Evolutionary conservation across 2,888 invertebrate species (phyloP).

Genomic region (Graphium colonna): DNA sequence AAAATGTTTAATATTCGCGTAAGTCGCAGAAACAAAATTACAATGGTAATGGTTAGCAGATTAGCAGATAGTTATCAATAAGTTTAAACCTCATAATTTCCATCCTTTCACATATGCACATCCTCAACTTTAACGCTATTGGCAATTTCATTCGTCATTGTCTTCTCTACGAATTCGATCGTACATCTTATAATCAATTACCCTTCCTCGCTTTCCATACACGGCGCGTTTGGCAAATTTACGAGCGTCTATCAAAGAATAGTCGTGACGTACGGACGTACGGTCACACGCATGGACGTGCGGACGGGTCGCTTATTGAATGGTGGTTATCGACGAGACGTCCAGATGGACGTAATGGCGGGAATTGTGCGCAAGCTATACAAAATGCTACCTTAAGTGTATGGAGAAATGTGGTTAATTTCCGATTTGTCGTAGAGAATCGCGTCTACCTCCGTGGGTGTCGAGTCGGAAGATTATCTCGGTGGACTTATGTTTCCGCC

Average conservation of each 20-base stretch:
- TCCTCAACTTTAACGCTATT: neutral
- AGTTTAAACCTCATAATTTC: too few relatives aligned
- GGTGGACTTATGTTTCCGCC: constrained; percentile 27
- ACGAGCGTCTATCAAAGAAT: constrained; percentile 8
- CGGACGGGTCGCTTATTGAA: constrained; percentile 17
- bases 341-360: constrained; percentile 26
- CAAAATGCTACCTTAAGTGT: too few relatives aligned
- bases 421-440: constrained; percentile 28
- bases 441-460: constrained; percentile 24
- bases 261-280: constrained; percentile 6
- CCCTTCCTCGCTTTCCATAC: neutral
- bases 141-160: neutral
- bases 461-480: constrained; percentile 24
- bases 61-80: too few relatives aligned
- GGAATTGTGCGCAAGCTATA: too few relatives aligned
- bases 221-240: constrained; percentile 14
- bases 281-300: too few relatives aligned
- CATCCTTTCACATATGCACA: neutral
- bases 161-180: neutral
- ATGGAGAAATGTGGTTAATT: too few relatives aligned
- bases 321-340: constrained; percentile 28
- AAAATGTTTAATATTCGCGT: too few relatives aligned
- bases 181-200: constrained; percentile 9
- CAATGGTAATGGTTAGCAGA: too few relatives aligned
- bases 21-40: too few relatives aligned